Evolutionary conservation across 2,888 invertebrate species (phyloP), one percentile per base, ranked within the genome.

Genomic region (Ariolimax columbianus): DNA sequence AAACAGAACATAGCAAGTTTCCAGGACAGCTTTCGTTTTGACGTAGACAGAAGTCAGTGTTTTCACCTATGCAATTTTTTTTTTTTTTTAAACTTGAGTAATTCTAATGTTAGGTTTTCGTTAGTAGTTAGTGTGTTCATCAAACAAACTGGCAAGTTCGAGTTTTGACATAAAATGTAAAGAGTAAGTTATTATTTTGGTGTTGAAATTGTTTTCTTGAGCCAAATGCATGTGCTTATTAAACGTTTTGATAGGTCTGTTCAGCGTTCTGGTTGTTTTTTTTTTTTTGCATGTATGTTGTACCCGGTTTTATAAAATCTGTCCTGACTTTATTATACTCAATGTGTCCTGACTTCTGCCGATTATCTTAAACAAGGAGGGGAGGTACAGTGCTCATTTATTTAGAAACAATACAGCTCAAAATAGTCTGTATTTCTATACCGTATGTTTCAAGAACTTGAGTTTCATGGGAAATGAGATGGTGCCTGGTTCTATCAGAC

Each of bases 21-120:
- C 38, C 4, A 40, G 36, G n/a, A 30, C 26, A 4, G 26, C 1
- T 43, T 33, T 55, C 9, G 3, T 55, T 55, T 23, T 55, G 55
- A 55, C 47, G 33, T 51, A 80, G 70, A 51, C 33, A n/a, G 19
- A 40, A 38, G 78, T 51, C 33, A 78, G 68, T 70, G 51, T 77
- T 43, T 73, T 59, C n/a, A 84, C 73, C 85, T 85, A 85, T 85
- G 85, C 85, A 85, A 85, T 85, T 85, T 85, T 77, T 83, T 43
- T 81, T 68, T 23, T 77, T 81, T 81, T 80, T 80, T 47, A 47
- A 47, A 47, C 17, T n/a, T n/a, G n/a, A 43, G 40, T n/a, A 73
- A 70, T 84, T 77, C 30, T 79, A 70, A 63, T 85, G 70, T 85
- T 81, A 81, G 75, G 51, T n/a, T 85, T 72, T 23, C 72, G 77